These are phyloP conservation scores for Sebastiscus albofasciatus DNA, from an alignment of 2,797 vertebrate species.

Conservation along the genomic window DNA sequence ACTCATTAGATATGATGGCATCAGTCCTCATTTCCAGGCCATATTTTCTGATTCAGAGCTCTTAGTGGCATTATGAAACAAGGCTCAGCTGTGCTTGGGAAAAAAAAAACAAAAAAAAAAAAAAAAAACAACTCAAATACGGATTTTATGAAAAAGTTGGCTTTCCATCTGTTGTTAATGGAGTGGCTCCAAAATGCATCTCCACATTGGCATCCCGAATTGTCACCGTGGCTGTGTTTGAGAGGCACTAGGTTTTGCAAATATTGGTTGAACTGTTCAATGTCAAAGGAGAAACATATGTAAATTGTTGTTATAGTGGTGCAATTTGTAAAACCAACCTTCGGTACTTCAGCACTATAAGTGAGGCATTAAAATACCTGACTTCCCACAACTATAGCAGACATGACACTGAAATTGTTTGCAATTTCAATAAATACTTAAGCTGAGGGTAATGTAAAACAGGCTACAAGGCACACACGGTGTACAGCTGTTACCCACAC, in stretches of 20 bases:
- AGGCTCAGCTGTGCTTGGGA: constrained; percentile 30
- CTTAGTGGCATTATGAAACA: constrained; percentile 29
- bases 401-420: constrained; percentile 7
- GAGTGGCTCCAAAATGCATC: constrained; percentile 49
- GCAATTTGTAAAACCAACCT: constrained; percentile 7
- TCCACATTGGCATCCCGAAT: constrained; percentile 46
- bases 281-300: constrained; percentile 54
- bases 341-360: background rate
- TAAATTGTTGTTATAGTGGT: constrained; percentile 21
- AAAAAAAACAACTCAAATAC: constrained; percentile 8
- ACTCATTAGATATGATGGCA: constrained; percentile 12
- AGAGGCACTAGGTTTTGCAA: constrained; percentile 42
- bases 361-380: constrained; percentile 11
- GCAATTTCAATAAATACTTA: constrained; percentile 7
- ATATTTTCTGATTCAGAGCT: constrained; percentile 37
- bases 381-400: background rate
- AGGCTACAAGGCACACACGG: background rate
- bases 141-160: constrained; percentile 54
- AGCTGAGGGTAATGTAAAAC: constrained; percentile 7
- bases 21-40: constrained; percentile 27
- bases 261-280: constrained; percentile 50
- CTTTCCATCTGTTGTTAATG: constrained; percentile 53
- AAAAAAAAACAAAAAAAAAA: background rate
- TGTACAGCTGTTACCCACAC: constrained; percentile 3
- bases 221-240: constrained; percentile 34